Base-by-base conservation (phyloP, 2,888 invertebrate genomes). In the Zygogramma bicolorata region DNA sequence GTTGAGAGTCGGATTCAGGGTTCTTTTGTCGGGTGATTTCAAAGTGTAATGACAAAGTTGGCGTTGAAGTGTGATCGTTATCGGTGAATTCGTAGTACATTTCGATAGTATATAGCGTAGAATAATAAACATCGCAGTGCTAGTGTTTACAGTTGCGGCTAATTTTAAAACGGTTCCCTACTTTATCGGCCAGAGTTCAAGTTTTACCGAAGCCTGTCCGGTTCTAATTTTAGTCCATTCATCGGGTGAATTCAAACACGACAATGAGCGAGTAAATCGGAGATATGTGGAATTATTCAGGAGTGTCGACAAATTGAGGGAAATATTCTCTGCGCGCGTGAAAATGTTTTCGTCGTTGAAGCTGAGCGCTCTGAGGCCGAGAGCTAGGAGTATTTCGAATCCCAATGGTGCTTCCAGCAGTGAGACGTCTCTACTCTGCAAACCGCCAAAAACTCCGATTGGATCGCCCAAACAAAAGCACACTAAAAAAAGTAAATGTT, bases 271-370 rank as follows among this genome's bases (percentile, higher is more conserved):
- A 46, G 63, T 63, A 29, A 63, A 46, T 18, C 29, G 27, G 62
- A 67, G 20, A 58, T 20, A 66, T 57, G 58, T 65, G 60, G 60
- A 70, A 38, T 49, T 31, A 34, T 42, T 42, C 57, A 58, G 38
- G 58, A 49, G 38, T 34, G 70, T 22, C 27, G 49, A 62, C 68
- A 25, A 29, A 42, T 62, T 31, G 53, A 40, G n/a, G 29, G 20
- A 29, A 34, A 18, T 29, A 31, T 66, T 40, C 31, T 53, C 58
- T 67, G 65, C 38, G 38, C 42, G 59, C 29, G 63, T 71, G 57
- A 79, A 68, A 68, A 91, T 91, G 91, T 91, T 91, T 80, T 88
- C 89, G 63, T 89, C 89, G 77, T 90, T 91, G 83, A 91, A 90
- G 84, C 83, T 90, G 76, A 88, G 89, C 40, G 87, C 88, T 13